These are phyloP conservation scores for Forbesichthys papilliferus DNA, from an alignment of 2,113 vertebrate species.

Conservation along the genomic window DNA sequence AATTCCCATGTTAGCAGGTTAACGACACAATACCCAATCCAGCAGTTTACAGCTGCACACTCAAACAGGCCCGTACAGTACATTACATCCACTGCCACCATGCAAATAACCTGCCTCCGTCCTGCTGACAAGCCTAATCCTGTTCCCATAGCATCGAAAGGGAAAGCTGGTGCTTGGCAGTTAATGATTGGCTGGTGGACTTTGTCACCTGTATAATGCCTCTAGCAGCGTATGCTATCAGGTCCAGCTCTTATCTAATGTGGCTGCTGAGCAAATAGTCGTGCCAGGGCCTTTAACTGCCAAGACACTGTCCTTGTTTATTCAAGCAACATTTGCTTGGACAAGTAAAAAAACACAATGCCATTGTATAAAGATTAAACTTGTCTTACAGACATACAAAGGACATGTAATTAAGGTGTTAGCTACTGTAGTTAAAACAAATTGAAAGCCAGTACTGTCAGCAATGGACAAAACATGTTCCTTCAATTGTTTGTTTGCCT, in stretches of 20 bases:
- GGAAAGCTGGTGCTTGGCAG: slow-evolving; percentile 40
- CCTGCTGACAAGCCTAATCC: slow-evolving; percentile 25
- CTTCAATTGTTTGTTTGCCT: neutral
- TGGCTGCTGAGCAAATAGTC: slow-evolving; percentile 49
- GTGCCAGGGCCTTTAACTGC: slow-evolving; percentile 9
- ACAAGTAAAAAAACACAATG: neutral
- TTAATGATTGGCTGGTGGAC: slow-evolving; percentile 62
- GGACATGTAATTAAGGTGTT: neutral
- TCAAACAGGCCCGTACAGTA: neutral
- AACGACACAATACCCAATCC: slow-evolving; percentile 31
- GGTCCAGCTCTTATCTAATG: slow-evolving; percentile 53
- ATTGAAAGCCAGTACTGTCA: neutral
- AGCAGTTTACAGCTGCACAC: neutral
- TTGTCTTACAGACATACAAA: neutral
- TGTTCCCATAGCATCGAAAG: slow-evolving; percentile 28
- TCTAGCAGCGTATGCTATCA: slow-evolving; percentile 9
- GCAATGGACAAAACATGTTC: neutral
- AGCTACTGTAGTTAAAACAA: neutral
- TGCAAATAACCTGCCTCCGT: slow-evolving; percentile 52
- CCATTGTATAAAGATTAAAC: neutral
- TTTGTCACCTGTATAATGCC: slow-evolving; percentile 45
- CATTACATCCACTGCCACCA: slow-evolving; percentile 5
- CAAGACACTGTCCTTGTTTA: slow-evolving; percentile 1
- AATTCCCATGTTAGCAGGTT: neutral
- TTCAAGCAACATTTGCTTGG: neutral